These are phyloP conservation scores for Saimiri boliviensis DNA, from an alignment of 2,113 vertebrate species.

Conservation along the genomic window DNA sequence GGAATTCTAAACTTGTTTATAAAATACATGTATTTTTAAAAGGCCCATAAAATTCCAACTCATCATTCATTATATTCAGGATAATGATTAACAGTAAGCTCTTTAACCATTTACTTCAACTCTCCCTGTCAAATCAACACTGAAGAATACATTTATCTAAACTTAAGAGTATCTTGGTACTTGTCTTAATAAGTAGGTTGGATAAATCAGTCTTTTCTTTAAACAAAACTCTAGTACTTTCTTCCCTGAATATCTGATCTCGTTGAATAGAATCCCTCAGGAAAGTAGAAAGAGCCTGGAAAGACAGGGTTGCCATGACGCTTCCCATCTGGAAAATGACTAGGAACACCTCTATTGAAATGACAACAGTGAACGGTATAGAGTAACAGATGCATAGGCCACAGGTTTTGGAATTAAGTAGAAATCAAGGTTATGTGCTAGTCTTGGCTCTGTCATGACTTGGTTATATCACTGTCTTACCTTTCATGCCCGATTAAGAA, in stretches of 20 bases:
- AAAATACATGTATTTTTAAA: background rate
- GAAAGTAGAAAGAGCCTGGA: too few species aligned
- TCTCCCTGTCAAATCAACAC: background rate
- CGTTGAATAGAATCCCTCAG: background rate
- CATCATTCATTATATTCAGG: background rate
- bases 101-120: background rate
- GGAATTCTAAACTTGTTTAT: conserved; percentile 50
- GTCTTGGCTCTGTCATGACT: background rate
- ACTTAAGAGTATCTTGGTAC: background rate
- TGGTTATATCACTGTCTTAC: background rate
- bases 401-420: background rate
- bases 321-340: background rate
- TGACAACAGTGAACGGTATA: background rate
- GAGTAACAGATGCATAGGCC: background rate
- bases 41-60: background rate
- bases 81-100: background rate
- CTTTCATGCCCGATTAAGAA: background rate
- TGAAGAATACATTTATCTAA: background rate
- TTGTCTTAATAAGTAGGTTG: background rate
- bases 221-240: background rate
- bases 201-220: background rate
- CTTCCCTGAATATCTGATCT: background rate
- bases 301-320: too few species aligned
- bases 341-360: background rate
- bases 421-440: background rate